Conservation (phyloP, 2,797 vertebrate genomes). For the Phoebastria nigripes region DNA sequence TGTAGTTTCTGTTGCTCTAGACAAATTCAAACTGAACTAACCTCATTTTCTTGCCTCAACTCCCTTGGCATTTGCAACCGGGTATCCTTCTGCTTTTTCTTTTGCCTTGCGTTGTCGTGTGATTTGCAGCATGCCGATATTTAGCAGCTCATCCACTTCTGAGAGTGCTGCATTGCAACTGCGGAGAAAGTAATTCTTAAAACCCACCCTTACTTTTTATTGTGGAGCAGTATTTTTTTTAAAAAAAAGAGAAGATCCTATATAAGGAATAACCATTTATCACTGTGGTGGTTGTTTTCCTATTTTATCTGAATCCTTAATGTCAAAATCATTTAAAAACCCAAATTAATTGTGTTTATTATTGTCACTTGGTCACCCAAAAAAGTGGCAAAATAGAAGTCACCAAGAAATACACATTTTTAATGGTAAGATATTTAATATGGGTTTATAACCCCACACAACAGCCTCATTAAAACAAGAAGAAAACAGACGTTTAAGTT, state of each 20-base stretch:
- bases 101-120: rapidly evolving
- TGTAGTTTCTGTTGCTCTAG: neutral
- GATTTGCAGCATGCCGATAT: rapidly evolving
- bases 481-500: neutral
- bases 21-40: neutral
- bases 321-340: neutral
- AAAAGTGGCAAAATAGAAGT: neutral
- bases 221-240: neutral
- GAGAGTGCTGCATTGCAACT: neutral
- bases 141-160: neutral
- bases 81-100: neutral
- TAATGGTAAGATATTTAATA: neutral
- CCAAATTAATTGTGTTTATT: neutral
- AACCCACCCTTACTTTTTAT: neutral
- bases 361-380: neutral
- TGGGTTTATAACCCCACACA: neutral
- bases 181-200: neutral
- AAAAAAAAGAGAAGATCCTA: neutral
- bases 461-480: neutral
- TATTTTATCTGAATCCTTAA: neutral
- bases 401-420: neutral
- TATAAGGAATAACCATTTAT: neutral
- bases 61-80: too few species aligned
- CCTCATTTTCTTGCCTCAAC: neutral
- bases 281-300: neutral